Conservation (phyloP, 2,888 invertebrate species). For the Pegoplata infirma region DNA sequence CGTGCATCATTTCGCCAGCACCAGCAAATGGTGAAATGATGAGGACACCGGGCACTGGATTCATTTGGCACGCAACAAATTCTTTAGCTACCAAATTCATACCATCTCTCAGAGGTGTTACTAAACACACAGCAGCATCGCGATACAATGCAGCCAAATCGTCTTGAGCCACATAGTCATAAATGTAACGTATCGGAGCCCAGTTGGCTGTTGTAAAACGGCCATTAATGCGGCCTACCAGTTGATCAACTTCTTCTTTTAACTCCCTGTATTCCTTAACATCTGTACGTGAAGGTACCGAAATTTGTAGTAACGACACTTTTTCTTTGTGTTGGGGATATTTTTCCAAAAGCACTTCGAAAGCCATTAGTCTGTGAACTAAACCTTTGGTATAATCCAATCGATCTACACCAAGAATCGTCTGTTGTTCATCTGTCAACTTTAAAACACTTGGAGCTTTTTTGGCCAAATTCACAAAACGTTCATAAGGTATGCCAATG, state of each 20-base stretch:
- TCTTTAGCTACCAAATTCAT: constrained; percentile 97
- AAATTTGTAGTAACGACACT: constrained; percentile 88
- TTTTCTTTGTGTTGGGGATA: constrained; percentile 92
- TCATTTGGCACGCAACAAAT: constrained; percentile 94
- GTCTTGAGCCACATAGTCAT: constrained; percentile 91
- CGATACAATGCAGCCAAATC: constrained; percentile 92
- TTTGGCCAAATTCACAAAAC: constrained; percentile 89
- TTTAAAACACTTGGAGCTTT: constrained; percentile 84
- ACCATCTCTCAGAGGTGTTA: constrained; percentile 92
- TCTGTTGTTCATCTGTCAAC: constrained; percentile 86
- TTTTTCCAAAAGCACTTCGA: constrained; percentile 88
- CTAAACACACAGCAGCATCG: constrained; percentile 91
- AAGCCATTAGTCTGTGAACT: constrained; percentile 89
- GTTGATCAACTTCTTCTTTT: constrained; percentile 93
- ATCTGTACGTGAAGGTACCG: constrained; percentile 93
- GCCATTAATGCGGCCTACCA: constrained; percentile 91
- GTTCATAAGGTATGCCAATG: constrained; percentile 92
- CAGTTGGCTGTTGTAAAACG: constrained; percentile 93
- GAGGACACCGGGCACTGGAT: constrained; percentile 89
- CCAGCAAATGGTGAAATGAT: constrained; percentile 95
- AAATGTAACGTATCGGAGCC: constrained; percentile 93
- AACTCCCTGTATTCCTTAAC: constrained; percentile 93
- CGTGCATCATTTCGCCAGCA: constrained; percentile 96
- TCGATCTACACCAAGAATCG: constrained; percentile 92
- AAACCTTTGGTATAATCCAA: constrained; percentile 95